These are phyloP conservation scores for Plemyria rubiginata DNA, from an alignment of 2,888 invertebrate genomes.

Conservation along the genomic window DNA sequence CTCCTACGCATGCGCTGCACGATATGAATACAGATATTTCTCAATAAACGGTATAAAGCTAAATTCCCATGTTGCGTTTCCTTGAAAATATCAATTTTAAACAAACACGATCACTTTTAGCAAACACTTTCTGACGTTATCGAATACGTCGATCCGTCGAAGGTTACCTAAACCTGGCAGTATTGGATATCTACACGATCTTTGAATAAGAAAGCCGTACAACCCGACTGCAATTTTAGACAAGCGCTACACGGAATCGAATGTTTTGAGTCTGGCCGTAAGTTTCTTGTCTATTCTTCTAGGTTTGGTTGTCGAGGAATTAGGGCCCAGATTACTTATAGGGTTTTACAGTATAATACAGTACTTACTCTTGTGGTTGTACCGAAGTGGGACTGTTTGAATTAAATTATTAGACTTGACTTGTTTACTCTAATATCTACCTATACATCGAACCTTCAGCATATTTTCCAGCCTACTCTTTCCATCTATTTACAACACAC, in stretches of 20 bases:
- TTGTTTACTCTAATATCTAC: not conserved
- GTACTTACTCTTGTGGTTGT: too few relatives aligned
- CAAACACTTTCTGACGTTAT: slow-evolving; percentile 34
- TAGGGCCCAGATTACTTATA: not conserved
- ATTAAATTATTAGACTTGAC: too few relatives aligned
- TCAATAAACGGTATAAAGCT: slow-evolving; percentile 14
- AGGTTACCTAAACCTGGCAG: slow-evolving; percentile 26
- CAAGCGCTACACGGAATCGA: not conserved
- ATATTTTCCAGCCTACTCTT: not conserved
- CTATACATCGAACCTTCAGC: not conserved
- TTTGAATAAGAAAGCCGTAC: not conserved
- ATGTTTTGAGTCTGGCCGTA: not conserved
- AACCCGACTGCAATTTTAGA: not conserved
- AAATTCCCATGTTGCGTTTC: slow-evolving; percentile 38
- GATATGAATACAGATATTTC: slow-evolving; percentile 1
- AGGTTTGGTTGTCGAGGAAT: not conserved
- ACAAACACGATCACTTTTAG: slow-evolving; percentile 28
- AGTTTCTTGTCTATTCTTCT: not conserved
- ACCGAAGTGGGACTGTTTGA: too few relatives aligned
- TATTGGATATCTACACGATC: slow-evolving; percentile 7
- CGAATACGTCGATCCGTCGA: slow-evolving; percentile 23
- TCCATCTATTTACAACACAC: slow-evolving; percentile 2
- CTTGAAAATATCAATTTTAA: slow-evolving; percentile 39
- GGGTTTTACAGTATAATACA: too few relatives aligned
- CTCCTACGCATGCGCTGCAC: slow-evolving; percentile 1